Base-by-base conservation (phyloP, 2,797 vertebrate species). In the Enteromius trimaculatus region DNA sequence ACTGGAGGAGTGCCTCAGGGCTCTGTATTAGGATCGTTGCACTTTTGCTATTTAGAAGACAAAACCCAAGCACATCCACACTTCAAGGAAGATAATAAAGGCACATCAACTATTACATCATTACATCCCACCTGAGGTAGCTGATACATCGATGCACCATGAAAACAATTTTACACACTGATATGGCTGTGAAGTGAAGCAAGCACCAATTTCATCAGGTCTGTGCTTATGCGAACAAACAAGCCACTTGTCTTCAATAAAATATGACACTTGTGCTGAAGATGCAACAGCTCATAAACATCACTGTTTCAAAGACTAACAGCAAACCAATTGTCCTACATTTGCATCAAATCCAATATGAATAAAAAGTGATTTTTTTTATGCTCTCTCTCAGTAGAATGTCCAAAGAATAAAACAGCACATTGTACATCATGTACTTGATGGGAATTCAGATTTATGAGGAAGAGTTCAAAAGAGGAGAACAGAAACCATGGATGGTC, bases 331-430 rank as follows among this genome's bases (percentile, higher is more conserved):
- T 90, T 88, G 88, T 90, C 88, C 88, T 47, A 80, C 88, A 87
- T 89, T 87, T 86, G 90, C 89, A 91, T 88, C 77, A 89, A 86
- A 88, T 79, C 86, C 89, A 88, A 88, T 91, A 89, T 85, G 85
- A 87, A 89, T 86, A 51, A 60, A 42, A 77, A 39, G 86, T 93
- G 69, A 94, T 94, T 85, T 93, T 85, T 93, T 93, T 93, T 64
- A 81, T 75, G 21, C 82, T 93, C 76, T 82, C 90, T 84, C 47
- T 39, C 26, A 74, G 47, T 86, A 90, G 87, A 77, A 87, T 76
- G 58, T 6, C 8, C 13, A 81, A 88, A 78, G 92, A 93, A 93
- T 91, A 93, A 92, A 92, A 92, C 89, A 92, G 87, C 86, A 64
- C 86, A 90, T 93, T 91, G 92, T 31, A 47, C 23, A 78, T 10